phyloP scores from a whole-genome alignment of 2,888 invertebrate species.

The Rhopalosiphum nymphaeae region DNA sequence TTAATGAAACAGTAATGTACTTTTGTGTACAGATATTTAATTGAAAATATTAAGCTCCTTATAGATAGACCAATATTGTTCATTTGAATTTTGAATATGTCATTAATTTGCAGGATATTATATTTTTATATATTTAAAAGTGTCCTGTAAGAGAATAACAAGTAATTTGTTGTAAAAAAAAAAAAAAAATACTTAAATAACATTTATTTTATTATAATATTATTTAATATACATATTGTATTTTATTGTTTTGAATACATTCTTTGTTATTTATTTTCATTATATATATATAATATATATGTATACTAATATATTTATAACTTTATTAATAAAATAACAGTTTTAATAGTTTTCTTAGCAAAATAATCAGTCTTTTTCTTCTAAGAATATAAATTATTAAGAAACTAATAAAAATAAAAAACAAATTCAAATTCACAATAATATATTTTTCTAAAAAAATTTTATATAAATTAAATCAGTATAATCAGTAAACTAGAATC shows the following conservation, averaged over 20 bases:
- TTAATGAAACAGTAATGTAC: no score
- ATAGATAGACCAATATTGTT: background rate
- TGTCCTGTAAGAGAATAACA: background rate
- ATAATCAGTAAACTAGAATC: background rate
- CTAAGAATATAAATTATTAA: constrained; percentile 15
- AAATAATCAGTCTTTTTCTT: constrained; percentile 54
- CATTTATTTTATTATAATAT: constrained; percentile 21
- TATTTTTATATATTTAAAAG: background rate
- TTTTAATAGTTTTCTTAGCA: background rate
- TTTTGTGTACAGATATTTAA: no score
- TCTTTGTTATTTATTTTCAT: background rate
- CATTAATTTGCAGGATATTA: background rate
- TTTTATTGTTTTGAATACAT: background rate
- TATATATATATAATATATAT: background rate
- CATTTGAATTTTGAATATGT: background rate
- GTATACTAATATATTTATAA: constrained; percentile 15
- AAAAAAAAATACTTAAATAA: background rate
- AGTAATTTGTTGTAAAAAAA: background rate
- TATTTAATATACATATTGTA: constrained; percentile 5
- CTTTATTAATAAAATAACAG: constrained; percentile 25
- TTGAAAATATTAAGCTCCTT: no score
- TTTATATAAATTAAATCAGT: constrained; percentile 5
- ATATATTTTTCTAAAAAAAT: constrained; percentile 11
- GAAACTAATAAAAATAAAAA: constrained; percentile 13
- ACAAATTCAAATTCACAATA: constrained; percentile 41